Conservation (phyloP, 2,113 vertebrate genomes). For the Pseudopipra pipra region DNA sequence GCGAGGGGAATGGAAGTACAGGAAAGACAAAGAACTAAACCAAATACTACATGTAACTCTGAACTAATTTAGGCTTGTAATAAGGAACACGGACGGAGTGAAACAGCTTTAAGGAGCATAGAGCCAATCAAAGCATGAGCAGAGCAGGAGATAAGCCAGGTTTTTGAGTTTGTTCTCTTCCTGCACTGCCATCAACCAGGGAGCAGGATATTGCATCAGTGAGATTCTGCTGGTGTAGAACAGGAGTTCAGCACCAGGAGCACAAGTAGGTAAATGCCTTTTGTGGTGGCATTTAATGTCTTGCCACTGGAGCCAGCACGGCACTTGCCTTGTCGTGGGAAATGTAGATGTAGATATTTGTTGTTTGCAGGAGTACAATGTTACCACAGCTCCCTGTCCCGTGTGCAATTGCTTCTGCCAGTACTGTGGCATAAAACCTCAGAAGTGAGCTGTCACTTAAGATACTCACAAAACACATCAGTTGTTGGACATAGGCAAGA, state of each 20-base stretch:
- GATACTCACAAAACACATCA: not conserved
- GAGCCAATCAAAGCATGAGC: not conserved
- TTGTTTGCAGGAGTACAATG: not conserved
- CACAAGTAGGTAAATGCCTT: not conserved
- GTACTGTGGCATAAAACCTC: not conserved
- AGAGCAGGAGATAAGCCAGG: constrained; percentile 18
- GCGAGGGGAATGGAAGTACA: not conserved
- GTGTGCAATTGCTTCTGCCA: not conserved
- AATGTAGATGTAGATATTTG: not conserved
- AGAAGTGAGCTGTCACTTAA: not conserved
- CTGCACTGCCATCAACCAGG: not conserved
- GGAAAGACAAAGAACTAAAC: not conserved
- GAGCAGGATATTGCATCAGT: not conserved
- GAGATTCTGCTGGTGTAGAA: not conserved
- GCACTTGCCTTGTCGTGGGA: not conserved
- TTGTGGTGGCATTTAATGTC: not conserved
- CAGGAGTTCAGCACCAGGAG: not conserved
- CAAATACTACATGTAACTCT: not conserved
- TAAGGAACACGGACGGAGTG: not conserved
- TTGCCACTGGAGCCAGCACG: not conserved
- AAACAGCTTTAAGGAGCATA: constrained; percentile 41
- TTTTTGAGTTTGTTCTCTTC: not conserved
- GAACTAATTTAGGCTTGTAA: not conserved
- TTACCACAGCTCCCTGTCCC: not conserved
- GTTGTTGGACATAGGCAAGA: not conserved